Evolutionary conservation across 1,140 invertebrate genomes (phyloP).

Genomic region (Papilio machaon): DNA sequence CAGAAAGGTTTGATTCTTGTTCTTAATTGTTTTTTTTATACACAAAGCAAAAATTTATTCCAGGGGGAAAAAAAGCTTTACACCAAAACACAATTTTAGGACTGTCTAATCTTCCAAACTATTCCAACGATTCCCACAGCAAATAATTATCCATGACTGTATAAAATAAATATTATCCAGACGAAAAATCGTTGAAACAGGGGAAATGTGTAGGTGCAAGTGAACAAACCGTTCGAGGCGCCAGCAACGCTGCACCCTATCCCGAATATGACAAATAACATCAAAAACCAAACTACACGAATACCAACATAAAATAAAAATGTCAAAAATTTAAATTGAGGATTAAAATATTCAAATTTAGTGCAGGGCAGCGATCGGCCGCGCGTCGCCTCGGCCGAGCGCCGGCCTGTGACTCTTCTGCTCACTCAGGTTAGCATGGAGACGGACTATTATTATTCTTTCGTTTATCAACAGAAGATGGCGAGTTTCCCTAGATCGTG

Average conservation of each 20-base stretch:
- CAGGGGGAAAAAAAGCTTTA: background rate
- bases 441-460: slow-evolving; percentile 41
- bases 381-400: slow-evolving; percentile 41
- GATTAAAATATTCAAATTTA: slow-evolving; percentile 83
- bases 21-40: too few species aligned
- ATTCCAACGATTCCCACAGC: background rate
- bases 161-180: background rate
- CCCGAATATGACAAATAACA: slow-evolving; percentile 80
- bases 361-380: slow-evolving; percentile 70
- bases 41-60: background rate
- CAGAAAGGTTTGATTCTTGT: background rate
- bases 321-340: slow-evolving; percentile 83
- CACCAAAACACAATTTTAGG: background rate
- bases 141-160: background rate
- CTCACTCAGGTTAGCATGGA: slow-evolving; percentile 51
- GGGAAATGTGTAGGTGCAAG: slow-evolving; percentile 39
- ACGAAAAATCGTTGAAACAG: slow-evolving; percentile 29
- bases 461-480: background rate
- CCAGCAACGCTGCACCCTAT: slow-evolving; percentile 65
- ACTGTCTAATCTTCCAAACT: background rate
- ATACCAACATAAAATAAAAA: slow-evolving; percentile 82
- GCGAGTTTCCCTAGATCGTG: background rate
- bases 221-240: slow-evolving; percentile 63
- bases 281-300: slow-evolving; percentile 81
- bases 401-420: slow-evolving; percentile 45